These are phyloP conservation scores for Calycopis cecrops DNA, from an alignment of 1,140 invertebrate genomes.

Conservation along the genomic window DNA sequence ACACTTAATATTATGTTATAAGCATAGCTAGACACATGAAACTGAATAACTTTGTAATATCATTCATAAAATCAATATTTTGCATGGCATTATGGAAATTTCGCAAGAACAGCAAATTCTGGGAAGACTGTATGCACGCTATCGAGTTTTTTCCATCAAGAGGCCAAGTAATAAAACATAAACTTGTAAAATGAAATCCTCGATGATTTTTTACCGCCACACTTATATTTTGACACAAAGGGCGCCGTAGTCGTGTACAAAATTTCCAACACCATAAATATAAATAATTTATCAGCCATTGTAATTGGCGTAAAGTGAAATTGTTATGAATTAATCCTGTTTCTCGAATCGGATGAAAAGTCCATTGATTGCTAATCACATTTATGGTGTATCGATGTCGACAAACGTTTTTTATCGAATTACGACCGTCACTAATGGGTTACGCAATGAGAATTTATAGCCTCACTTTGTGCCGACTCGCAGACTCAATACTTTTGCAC, in stretches of 20 bases:
- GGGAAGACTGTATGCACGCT: no score
- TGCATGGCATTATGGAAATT: no score
- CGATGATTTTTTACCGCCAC: neutral
- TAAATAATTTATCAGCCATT: slow-evolving; percentile 23
- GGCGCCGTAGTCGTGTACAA: neutral
- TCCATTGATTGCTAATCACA: slow-evolving; percentile 31
- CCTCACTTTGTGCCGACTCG: neutral
- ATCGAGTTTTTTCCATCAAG: no score
- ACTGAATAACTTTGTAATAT: no score
- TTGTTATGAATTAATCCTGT: slow-evolving; percentile 23
- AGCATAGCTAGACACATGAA: no score
- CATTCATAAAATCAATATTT: no score
- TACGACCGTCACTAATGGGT: slow-evolving; percentile 34
- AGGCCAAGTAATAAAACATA: no score
- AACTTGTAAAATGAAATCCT: no score
- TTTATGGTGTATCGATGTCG: slow-evolving; percentile 40
- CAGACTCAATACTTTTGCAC: slow-evolving; percentile 5
- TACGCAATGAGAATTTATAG: slow-evolving; percentile 34
- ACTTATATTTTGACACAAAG: slow-evolving; percentile 3
- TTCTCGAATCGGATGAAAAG: slow-evolving; percentile 16
- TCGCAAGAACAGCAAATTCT: no score
- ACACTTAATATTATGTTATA: no score
- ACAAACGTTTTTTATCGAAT: slow-evolving; percentile 37
- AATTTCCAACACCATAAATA: slow-evolving; percentile 11
- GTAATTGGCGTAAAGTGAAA: slow-evolving; percentile 24